Percentiles rank a stretch among this genome's conserved stretches.
phyloP scores from a whole-genome alignment of 2,888 invertebrate species.

The Lottia gigantea region DNA sequence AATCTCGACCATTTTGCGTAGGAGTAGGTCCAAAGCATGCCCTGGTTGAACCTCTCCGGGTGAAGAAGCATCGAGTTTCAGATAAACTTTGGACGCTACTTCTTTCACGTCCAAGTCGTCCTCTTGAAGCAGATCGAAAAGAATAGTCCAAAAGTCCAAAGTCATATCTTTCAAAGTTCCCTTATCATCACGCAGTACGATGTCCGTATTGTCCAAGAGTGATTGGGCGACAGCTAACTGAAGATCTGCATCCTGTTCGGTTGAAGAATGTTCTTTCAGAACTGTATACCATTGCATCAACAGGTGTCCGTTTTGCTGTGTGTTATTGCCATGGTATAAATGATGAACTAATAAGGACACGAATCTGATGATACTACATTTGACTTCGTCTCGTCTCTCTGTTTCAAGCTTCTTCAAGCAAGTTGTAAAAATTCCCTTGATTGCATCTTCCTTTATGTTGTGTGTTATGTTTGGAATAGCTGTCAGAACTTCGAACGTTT shows the following conservation, averaged over 20 bases:
- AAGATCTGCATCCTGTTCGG: constrained; percentile 38
- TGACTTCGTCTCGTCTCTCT: not conserved
- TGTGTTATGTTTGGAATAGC: not conserved
- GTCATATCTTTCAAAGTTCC: constrained; percentile 13
- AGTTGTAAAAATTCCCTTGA: not conserved
- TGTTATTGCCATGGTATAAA: not conserved
- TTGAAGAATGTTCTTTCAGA: constrained; percentile 29
- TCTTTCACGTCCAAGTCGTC: constrained; percentile 59
- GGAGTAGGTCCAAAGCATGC: constrained; percentile 28
- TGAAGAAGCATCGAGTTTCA: constrained; percentile 6
- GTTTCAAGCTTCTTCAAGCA: not conserved
- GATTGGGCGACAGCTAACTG: constrained; percentile 45
- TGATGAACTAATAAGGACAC: not conserved
- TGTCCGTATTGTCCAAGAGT: constrained; percentile 34
- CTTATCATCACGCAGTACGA: constrained; percentile 32
- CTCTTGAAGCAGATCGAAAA: constrained; percentile 52
- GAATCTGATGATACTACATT: not conserved
- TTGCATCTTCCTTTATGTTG: not conserved
- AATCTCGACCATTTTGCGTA: constrained; percentile 24
- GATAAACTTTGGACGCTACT: constrained; percentile 35
- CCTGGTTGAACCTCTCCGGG: constrained; percentile 35
- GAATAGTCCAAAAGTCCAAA: constrained; percentile 40
- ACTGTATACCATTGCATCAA: constrained; percentile 32
- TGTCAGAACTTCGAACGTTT: constrained; percentile 26
- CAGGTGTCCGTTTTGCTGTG: not conserved